Evolutionary conservation across 2,113 vertebrate genomes (phyloP).

Genomic region (Tupaia tana): DNA sequence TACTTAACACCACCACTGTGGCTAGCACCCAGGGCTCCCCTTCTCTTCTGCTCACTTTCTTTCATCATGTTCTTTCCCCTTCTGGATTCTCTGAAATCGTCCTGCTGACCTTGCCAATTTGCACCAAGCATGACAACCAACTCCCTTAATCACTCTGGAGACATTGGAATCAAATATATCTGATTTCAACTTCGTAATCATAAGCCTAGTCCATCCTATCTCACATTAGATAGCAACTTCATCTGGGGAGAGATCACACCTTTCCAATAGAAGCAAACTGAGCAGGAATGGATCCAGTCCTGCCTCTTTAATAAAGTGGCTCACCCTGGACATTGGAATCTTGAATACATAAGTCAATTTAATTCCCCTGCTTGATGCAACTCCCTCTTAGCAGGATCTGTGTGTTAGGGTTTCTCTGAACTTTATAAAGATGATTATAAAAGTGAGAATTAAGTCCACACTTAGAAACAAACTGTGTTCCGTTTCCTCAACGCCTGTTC

Average conservation of each 20-base stretch:
- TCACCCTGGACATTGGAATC: not conserved
- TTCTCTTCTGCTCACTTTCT: not conserved
- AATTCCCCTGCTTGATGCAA: not conserved
- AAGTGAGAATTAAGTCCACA: not conserved
- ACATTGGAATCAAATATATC: not conserved
- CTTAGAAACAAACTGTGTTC: not conserved
- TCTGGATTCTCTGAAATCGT: not conserved
- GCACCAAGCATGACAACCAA: not conserved
- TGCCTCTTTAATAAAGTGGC: not conserved
- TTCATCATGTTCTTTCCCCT: not conserved
- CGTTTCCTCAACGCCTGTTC: not conserved
- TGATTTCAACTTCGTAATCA: not conserved
- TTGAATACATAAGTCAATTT: not conserved
- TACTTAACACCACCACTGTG: not conserved
- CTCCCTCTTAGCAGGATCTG: not conserved
- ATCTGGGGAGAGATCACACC: not conserved
- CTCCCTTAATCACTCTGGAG: not conserved
- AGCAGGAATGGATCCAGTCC: not conserved
- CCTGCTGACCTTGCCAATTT: not conserved
- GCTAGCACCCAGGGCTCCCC: not conserved
- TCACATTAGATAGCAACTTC: not conserved
- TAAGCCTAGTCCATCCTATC: not conserved
- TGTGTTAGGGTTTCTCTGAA: not conserved
- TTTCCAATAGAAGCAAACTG: not conserved
- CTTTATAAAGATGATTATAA: not conserved